These are phyloP conservation scores for Zophobas atratus DNA, from an alignment of 1,140 invertebrate genomes.

Conservation along the genomic window DNA sequence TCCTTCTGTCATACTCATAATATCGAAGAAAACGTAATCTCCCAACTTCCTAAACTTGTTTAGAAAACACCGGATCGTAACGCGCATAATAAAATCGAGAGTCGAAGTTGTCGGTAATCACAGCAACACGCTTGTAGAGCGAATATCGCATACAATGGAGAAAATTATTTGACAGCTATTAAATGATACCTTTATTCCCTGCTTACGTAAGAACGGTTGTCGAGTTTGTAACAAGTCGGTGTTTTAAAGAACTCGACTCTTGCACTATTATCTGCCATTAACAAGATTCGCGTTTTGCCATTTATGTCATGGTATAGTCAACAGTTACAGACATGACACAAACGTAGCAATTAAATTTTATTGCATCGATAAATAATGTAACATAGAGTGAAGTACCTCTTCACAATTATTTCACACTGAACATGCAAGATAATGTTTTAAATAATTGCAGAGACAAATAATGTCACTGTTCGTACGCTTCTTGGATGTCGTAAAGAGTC, in stretches of 20 bases:
- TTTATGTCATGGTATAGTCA: slow-evolving; percentile 15
- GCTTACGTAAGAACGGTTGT: not conserved
- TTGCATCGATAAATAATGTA: slow-evolving; percentile 31
- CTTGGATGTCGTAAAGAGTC: too few species aligned
- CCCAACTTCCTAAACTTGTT: too few species aligned
- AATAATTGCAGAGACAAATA: too few species aligned
- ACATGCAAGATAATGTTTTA: not conserved
- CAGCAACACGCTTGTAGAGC: too few species aligned
- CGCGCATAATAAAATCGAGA: too few species aligned
- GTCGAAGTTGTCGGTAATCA: too few species aligned
- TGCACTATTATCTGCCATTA: not conserved
- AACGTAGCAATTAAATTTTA: slow-evolving; percentile 28
- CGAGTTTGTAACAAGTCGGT: not conserved
- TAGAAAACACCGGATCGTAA: too few species aligned
- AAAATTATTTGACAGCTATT: slow-evolving; percentile 13
- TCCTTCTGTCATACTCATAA: too few species aligned
- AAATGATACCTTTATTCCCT: not conserved
- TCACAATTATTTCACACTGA: not conserved
- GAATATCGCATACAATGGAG: slow-evolving; percentile 2
- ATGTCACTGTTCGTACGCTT: too few species aligned
- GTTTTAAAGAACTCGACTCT: slow-evolving; percentile 8
- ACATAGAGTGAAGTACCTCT: not conserved
- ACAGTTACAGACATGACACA: slow-evolving; percentile 24
- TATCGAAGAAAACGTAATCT: too few species aligned
- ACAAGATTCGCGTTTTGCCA: slow-evolving; percentile 21